Evolutionary conservation across 2,888 invertebrate genomes (phyloP).

Genomic region (Drosophila pullipes): DNA sequence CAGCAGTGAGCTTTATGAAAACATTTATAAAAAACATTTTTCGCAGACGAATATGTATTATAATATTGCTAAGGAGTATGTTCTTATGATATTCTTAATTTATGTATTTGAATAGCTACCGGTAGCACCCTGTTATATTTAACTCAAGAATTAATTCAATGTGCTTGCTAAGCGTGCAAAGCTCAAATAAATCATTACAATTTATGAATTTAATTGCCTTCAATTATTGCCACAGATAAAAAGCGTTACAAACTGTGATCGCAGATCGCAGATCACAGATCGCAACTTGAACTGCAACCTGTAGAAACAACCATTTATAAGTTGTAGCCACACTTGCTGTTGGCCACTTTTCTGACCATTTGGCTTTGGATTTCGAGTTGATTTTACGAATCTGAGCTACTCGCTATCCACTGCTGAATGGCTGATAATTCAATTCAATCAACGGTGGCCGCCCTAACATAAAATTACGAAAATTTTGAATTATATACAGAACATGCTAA

Average conservation of each 20-base stretch:
- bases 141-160: constrained; percentile 58
- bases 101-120: neutral
- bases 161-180: constrained; percentile 59
- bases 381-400: constrained; percentile 8
- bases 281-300: constrained; percentile 41
- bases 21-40: neutral
- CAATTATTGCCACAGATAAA: constrained; percentile 74
- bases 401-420: constrained; percentile 24
- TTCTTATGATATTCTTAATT: neutral
- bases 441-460: constrained; percentile 74
- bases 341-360: constrained; percentile 26
- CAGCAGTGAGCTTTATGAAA: neutral
- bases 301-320: constrained; percentile 34
- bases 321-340: constrained; percentile 15
- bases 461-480: constrained; percentile 72
- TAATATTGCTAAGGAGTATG: neutral
- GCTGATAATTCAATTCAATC: constrained; percentile 73
- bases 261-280: constrained; percentile 15
- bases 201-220: constrained; percentile 80
- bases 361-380: constrained; percentile 22
- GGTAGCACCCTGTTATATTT: constrained; percentile 59
- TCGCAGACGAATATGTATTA: neutral
- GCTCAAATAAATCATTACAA: constrained; percentile 79
- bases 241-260: constrained; percentile 44
- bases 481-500: constrained; percentile 36